Base-by-base conservation (phyloP, 2,797 vertebrate species). In the Schizopygopsis pylzovi region DNA sequence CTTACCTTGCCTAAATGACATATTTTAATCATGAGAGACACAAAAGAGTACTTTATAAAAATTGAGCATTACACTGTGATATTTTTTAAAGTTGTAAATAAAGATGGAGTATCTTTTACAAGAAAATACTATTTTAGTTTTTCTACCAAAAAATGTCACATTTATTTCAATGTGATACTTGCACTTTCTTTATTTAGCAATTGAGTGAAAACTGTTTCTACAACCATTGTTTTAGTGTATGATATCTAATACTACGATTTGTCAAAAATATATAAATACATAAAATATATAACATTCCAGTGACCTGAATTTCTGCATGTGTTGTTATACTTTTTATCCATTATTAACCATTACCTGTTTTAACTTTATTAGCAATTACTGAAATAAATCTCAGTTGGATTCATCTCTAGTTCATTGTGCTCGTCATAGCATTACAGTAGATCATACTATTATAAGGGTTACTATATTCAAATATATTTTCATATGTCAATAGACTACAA, bases 401-500 rank as follows among this genome's bases (percentile, higher is more conserved):
- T 56, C 1, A 28, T 28, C 45, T 73, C 45, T 47, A 49, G 45
- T 49, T 8, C 75, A 6, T 39, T 41, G 75, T 13, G 33, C 11
- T 56, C 20, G 22, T 22, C 33, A 7, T 15, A 39, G 20, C 49
- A 56, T 41, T 59, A 41, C 20, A n/a, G 15, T 41, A 76, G 28
- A 28, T 76, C 73, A 76, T 61, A 13, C n/a, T 61, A 25, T 65
- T 33, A 15, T 28, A 65, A 65, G 73, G 28, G 28, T 76, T 76
- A 33, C 16, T 72, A 45, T 28, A 76, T 54, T n/a, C 8, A 18
- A 22, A 76, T 37, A 43, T 75, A 0, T 75, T 28, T 11, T 52
- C 9, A 8, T n/a, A 47, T 25, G 2, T 18, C 4, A 49, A 75
- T 6, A 52, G 47, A 52, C 18, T 76, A 22, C 47, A 76, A 18